These are phyloP conservation scores for Drosophila vallismaia DNA, from an alignment of 2,888 invertebrate species.

Conservation along the genomic window DNA sequence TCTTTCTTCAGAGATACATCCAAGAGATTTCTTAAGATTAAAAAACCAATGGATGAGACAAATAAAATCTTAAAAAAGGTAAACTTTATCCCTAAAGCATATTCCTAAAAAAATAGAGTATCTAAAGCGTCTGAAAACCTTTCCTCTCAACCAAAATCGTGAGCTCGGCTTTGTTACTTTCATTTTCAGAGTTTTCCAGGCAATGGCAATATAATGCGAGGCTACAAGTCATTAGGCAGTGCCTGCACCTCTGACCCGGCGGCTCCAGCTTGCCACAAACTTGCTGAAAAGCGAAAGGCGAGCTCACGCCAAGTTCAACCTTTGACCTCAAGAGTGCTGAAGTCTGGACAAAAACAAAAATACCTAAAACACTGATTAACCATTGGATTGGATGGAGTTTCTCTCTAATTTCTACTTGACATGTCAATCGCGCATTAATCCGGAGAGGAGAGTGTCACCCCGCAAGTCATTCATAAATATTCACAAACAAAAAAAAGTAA, in stretches of 20 bases:
- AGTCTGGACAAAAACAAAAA: slow-evolving; percentile 8
- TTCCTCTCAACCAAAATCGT: slow-evolving; percentile 26
- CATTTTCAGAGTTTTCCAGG: slow-evolving; percentile 43
- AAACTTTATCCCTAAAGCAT: too few relatives aligned
- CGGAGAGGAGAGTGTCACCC: not conserved
- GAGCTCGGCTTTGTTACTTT: slow-evolving; percentile 23
- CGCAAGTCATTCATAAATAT: not conserved
- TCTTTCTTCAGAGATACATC: not conserved
- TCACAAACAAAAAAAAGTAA: too few relatives aligned
- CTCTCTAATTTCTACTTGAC: slow-evolving; percentile 43
- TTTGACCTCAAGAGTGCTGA: slow-evolving; percentile 34
- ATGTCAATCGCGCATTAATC: slow-evolving; percentile 48
- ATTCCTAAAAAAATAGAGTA: slow-evolving; percentile 2
- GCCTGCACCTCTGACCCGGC: slow-evolving; percentile 61
- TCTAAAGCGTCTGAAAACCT: not conserved
- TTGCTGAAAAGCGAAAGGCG: slow-evolving; percentile 69
- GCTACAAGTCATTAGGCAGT: slow-evolving; percentile 48
- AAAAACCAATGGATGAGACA: too few relatives aligned
- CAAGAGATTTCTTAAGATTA: too few relatives aligned
- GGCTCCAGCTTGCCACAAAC: slow-evolving; percentile 17
- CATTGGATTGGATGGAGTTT: slow-evolving; percentile 30
- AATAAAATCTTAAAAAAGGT: too few relatives aligned
- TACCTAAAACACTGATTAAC: slow-evolving; percentile 32
- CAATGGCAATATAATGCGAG: slow-evolving; percentile 53
- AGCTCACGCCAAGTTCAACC: slow-evolving; percentile 54